Base-by-base conservation (phyloP, 2,113 vertebrate species). In the Austrofundulus limnaeus region DNA sequence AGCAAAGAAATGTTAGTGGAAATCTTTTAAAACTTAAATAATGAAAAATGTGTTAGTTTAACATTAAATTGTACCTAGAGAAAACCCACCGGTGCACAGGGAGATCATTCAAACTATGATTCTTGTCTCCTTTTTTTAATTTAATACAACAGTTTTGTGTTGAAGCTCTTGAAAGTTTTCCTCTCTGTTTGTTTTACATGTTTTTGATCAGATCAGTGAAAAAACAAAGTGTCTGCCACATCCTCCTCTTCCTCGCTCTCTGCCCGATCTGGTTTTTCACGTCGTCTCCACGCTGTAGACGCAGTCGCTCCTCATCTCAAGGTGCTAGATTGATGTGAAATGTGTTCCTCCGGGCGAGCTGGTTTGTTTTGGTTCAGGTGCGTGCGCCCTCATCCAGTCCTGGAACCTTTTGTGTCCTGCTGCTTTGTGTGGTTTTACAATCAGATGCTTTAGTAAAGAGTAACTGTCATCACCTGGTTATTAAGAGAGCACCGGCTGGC, bases 261-360 rank as follows among this genome's bases (percentile, higher is more conserved):
- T 34, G n/a, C 55, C 56, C 45, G 52, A 43, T 23, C 37, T 13
- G 11, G 45, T 45, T 55, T 49, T 28, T 31, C n/a, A 9, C 6
- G 41, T 47, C 13, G 39, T 37, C 48, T 62, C 53, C 45, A 25
- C 16, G 20, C 37, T 28, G 20, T 60, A 7, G 0, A 41, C 46
- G n/a, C 47, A 38, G 70, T 77, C 52, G 77, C 16, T 67, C 80
- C 59, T 81, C 74, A 82, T 84, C 70, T 72, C 53, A 52, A 24
- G 64, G 81, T 82, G 83, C 53, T 55, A 85, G 77, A 87, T 85
- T 87, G 82, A 74, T 87, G 75, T 86, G 85, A 87, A 83, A 74
- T 77, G 58, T 47, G 20, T 72, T 73, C 56, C 51, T 56, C 5
- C 41, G 42, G 42, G 24, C 16, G 34, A 45, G 57, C 25, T 50